Conservation (phyloP, 2,797 vertebrate species). For the Sebastes steindachneri region DNA sequence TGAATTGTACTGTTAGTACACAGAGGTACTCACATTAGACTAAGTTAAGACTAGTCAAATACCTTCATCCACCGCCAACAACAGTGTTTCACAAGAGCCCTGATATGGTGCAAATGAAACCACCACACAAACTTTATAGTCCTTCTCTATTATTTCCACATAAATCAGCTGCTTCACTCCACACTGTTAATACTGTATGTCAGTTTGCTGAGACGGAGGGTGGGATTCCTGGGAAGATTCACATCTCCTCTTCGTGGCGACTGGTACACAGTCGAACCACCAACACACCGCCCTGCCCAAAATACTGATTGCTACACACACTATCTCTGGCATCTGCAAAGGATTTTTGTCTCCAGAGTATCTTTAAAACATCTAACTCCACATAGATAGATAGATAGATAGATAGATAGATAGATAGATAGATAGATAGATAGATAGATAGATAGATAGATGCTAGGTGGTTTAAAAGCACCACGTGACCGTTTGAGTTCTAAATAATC, state of each 20-base stretch:
- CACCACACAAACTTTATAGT: background rate
- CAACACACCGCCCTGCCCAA: conserved; percentile 24
- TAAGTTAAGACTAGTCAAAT: background rate
- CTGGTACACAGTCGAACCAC: conserved; percentile 41
- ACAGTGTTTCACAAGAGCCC: conserved; percentile 32
- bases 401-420: background rate
- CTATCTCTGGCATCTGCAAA: background rate
- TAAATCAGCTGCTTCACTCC: conserved; percentile 42
- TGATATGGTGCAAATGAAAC: conserved; percentile 24
- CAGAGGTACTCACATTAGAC: background rate
- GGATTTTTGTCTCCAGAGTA: background rate
- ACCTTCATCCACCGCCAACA: background rate
- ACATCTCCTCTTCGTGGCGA: background rate
- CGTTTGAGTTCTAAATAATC: conserved; percentile 13
- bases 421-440: background rate
- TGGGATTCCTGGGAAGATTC: conserved; percentile 31
- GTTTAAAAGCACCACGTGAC: background rate
- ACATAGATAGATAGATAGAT: background rate
- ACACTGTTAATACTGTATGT: background rate
- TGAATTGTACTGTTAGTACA: background rate
- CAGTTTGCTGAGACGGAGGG: conserved; percentile 1
- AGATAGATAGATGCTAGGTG: background rate
- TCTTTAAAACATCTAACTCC: background rate
- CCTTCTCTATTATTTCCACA: conserved; percentile 21
- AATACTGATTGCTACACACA: conserved; percentile 8